phyloP scores from a whole-genome alignment of 2,113 vertebrate genomes.

The Geococcyx californianus region DNA sequence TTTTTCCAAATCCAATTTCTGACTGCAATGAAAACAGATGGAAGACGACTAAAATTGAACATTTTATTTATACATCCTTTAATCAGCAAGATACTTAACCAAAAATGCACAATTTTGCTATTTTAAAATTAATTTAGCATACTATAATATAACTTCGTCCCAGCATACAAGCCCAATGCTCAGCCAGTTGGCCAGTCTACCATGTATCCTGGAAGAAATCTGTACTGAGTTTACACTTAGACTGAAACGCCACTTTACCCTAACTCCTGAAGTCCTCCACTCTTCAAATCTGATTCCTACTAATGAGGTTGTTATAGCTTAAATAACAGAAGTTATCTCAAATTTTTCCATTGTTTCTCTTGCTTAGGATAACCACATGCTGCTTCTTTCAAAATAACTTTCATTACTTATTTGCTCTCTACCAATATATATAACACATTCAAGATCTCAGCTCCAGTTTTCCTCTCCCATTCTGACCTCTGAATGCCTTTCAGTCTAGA shows the following conservation, averaged over 20 bases:
- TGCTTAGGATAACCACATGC: not conserved
- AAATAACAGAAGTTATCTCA: not conserved
- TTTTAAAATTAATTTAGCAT: not conserved
- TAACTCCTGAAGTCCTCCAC: not conserved
- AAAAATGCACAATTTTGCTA: accelerated
- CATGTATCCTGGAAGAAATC: not conserved
- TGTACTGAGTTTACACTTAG: not conserved
- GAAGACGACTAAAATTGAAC: not conserved
- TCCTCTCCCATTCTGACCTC: not conserved
- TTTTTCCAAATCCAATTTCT: conserved; percentile 97
- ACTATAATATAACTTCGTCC: not conserved
- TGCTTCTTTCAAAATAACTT: not conserved
- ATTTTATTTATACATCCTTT: not conserved
- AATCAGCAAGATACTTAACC: not conserved
- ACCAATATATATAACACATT: not conserved
- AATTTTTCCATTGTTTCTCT: not conserved
- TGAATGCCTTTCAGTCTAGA: not conserved
- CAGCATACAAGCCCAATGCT: not conserved
- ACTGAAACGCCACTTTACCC: not conserved
- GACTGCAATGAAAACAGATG: conserved; percentile 79
- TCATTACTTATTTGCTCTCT: not conserved
- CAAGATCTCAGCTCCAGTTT: not conserved
- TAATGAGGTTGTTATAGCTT: not conserved
- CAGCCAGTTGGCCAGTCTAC: not conserved
- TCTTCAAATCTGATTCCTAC: not conserved